phyloP scores from a whole-genome alignment of 2,113 vertebrate genomes.

The Cepphus grylle region DNA sequence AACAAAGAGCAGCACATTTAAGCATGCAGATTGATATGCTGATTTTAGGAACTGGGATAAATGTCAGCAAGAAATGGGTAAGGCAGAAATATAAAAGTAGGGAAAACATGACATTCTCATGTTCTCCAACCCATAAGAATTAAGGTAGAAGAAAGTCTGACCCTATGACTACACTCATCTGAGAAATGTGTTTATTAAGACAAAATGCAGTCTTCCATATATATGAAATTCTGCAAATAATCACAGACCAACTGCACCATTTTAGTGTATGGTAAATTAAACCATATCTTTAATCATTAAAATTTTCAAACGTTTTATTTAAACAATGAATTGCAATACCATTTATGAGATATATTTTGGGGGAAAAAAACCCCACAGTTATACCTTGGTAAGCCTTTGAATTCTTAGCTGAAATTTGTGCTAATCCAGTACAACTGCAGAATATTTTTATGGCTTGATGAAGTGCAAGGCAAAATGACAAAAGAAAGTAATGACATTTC shows the following conservation, averaged over 20 bases:
- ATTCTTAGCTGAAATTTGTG: neutral
- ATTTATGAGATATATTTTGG: neutral
- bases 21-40: constrained; percentile 13
- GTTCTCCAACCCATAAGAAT: neutral
- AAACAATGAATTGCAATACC: neutral
- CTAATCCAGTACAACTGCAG: neutral
- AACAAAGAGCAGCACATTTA: constrained; percentile 14
- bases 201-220: neutral
- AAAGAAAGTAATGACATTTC: neutral
- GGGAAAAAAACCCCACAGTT: rapidly evolving
- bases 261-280: neutral
- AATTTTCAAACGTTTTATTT: neutral
- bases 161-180: neutral
- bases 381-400: neutral
- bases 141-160: neutral
- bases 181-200: neutral
- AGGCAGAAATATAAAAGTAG: neutral
- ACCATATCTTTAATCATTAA: neutral
- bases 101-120: neutral
- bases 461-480: neutral
- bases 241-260: neutral
- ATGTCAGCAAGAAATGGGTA: constrained; percentile 17
- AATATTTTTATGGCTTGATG: neutral
- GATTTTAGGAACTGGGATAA: constrained; percentile 16
- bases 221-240: neutral